Conservation (phyloP, 2,888 invertebrate genomes). For the Spodoptera exigua region DNA sequence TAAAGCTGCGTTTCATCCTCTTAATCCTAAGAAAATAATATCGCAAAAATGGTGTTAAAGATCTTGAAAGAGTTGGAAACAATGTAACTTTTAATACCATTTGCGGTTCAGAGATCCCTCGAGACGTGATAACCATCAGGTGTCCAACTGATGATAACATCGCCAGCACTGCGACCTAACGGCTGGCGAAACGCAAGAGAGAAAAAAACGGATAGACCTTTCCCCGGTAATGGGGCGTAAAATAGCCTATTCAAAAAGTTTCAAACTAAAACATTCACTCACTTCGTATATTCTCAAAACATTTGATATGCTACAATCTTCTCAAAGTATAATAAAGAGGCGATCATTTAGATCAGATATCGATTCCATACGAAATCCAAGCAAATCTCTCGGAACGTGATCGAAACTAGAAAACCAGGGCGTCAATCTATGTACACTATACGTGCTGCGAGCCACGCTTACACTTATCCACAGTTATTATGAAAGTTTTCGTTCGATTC, state of each 20-base stretch:
- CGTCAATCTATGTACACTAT: conserved; percentile 48
- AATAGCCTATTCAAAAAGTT: conserved; percentile 52
- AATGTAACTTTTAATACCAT: conserved; percentile 3
- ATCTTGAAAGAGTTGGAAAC: not conserved
- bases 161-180: conserved; percentile 28
- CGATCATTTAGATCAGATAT: conserved; percentile 47
- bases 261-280: conserved; percentile 43
- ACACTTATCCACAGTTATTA: conserved; percentile 66
- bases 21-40: not conserved
- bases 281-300: conserved; percentile 27
- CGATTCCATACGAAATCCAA: conserved; percentile 48
- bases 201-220: conserved; percentile 36
- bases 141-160: conserved; percentile 44
- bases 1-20: too few relatives aligned
- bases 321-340: conserved; percentile 35
- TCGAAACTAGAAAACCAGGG: conserved; percentile 31
- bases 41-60: not conserved
- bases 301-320: conserved; percentile 50
- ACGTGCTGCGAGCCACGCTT: conserved; percentile 52
- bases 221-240: conserved; percentile 45
- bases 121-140: conserved; percentile 25
- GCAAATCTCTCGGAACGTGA: conserved; percentile 57
- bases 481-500: conserved; percentile 64
- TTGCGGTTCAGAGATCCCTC: conserved; percentile 11
- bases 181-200: conserved; percentile 29